Base-by-base conservation (phyloP, 2,888 invertebrate genomes). In the Cosmia trapezina region DNA sequence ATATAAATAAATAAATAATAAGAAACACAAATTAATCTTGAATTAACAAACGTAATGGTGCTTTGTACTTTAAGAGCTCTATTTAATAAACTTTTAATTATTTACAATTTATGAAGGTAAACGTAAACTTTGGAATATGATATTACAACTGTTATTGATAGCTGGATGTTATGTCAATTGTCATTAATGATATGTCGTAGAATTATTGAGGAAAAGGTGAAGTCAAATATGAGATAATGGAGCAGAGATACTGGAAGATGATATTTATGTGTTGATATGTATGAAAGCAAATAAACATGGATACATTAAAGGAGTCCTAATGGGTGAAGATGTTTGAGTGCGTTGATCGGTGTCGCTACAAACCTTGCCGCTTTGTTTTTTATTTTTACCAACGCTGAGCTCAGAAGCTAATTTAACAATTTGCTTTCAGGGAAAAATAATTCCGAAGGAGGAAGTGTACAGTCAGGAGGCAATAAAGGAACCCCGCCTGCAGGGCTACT, bases 1-100 rank as follows among this genome's bases (percentile, higher is more conserved):
- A n/a, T 49, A 65, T 70, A 71, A 69, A 72, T 70, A 71, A 69
- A 72, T 64, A 56, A 67, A 77, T 57, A 70, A 53, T 56, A 73
- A 75, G 41, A 12, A 76, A 74, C 41, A 70, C 22, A 76, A 69
- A 80, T 65, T 57, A 57, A 67, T 68, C 0, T 59, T 70, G 22
- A 73, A 78, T 77, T 74, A 80, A 73, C 73, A 76, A 83, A 79
- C 73, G n/a, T 74, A 79, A 81, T 60, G 68, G 80, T 80, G 76
- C 11, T 86, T 89, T 89, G 86, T 89, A 88, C 87, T 87, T 61
- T 60, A 83, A 76, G 81, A 87, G 87, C 83, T 86, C 83, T 76
- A 79, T 80, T 64, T 69, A 69, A 76, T 72, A 72, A 64, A 45
- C 6, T 12, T 67, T 76, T 71, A 74, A 61, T 63, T 73, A 84